Evolutionary conservation across 2,797 vertebrate species (phyloP), one percentile per base, ranked within the genome.

Genomic region (Neosilurus hyrtlii): DNA sequence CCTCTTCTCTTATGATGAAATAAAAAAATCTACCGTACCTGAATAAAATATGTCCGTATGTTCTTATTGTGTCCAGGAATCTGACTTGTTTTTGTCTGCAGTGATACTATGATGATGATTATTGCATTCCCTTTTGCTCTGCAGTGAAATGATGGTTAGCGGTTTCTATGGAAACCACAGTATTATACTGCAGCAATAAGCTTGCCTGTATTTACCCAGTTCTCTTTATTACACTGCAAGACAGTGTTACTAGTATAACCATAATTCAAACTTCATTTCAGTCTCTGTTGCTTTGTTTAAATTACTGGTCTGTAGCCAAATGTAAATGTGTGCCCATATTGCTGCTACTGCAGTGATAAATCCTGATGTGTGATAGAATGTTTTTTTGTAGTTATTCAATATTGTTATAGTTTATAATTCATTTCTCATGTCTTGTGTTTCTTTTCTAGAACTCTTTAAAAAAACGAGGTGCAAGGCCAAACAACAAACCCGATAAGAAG

Each of bases 401-500:
- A 26, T 59, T 72, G 56, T 82, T 82, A 72, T 8, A 57, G 43
- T 37, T 72, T 56, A 14, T 65, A 73, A 84, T 84, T 49, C n/a
- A 86, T 80, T 78, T 78, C 16, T 49, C 26, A 30, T 12, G 26
- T 37, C 52, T 3, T 84, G 66, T 89, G 4, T 90, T 70, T 3
- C 89, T 52, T 78, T 2, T 90, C 84, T 91, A 99, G 97, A 98
- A 96, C 88, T 96, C 96, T 86, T 92, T 96, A 92, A 99, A 98
- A 94, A 99, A 98, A 91, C 93, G 97, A 90, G 93, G 93, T 20
- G 93, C 95, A 26, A 94, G 97, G 61, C 95, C 96, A 84, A 86
- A 95, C 43, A 96, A 96, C 90, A 99, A 99, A 92, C 88, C 95
- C 0, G 97, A 99, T 74, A 99, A 98, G 94, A 99, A 99, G 87